Base-by-base conservation (phyloP, 2,888 invertebrate species). In the Cactoblastis cactorum region DNA sequence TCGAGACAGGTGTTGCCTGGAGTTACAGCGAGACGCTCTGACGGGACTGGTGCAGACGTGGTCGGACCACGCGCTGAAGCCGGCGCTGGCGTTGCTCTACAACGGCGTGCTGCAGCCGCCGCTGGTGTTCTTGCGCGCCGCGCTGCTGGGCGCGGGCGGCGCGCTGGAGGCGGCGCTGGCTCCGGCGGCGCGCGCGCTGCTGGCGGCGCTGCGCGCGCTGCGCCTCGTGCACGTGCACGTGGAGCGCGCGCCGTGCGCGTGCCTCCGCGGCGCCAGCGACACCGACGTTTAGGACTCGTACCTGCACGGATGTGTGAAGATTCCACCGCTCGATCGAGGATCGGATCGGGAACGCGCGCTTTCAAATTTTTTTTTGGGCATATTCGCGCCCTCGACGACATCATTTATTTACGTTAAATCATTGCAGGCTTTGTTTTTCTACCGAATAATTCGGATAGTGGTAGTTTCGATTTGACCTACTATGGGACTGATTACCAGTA, bases 21-120 rank as follows among this genome's bases (percentile, higher is more conserved):
- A 51, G 53, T 50, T 58, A 56, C 59, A 53, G 56, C 74, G 76
- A 45, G 71, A 63, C 57, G 65, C 64, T 19, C 58, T 56, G 14
- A 51, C 61, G 38, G 79, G 73, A 22, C 58, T 63, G 38, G 58
- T 72, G 61, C 70, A 64, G 54, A 62, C 71, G 33, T 52, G 54
- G 52, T 69, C 94, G 0, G 95, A 95, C 80, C 93, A 93, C 68
- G 90, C 92, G 62, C 74, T 95, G 50, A 95, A 95, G 75, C 95
- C 95, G 11, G 77, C 92, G 46, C 76, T 95, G 54, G 92, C 94
- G 32, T 91, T 93, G 33, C 12, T 89, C 3, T 94, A 94, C 72
- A 95, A 95, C 80, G 93, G 93, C 2, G 64, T 93, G 39, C 72
- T 94, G 56, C 95, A 94, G 67, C 95, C 95, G 12, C 76, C 91